Evolutionary conservation across 1,140 invertebrate species (phyloP).

Genomic region (Triops cancriformis): DNA sequence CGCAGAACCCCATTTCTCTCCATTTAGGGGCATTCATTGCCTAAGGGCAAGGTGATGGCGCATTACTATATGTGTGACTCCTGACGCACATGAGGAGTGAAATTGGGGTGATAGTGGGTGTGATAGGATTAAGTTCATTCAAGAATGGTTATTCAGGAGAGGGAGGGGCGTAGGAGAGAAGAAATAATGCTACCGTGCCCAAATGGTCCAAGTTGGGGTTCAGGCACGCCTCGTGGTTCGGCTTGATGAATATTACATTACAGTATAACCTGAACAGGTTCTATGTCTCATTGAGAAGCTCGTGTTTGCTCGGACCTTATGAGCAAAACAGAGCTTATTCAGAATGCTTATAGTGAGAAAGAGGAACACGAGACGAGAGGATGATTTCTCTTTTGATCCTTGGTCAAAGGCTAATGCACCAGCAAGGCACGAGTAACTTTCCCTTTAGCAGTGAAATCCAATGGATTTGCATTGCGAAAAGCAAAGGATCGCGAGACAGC

Average conservation of each 20-base stretch:
- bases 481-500: too few relatives aligned
- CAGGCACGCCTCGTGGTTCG: too few relatives aligned
- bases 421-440: background rate
- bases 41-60: too few relatives aligned
- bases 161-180: too few relatives aligned
- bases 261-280: background rate
- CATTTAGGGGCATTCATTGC: too few relatives aligned
- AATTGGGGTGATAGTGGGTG: background rate
- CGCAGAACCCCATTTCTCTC: too few relatives aligned
- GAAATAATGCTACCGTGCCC: too few relatives aligned
- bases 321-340: background rate
- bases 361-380: background rate
- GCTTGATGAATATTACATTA: background rate
- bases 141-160: too few relatives aligned
- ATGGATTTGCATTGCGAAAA: background rate
- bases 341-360: background rate
- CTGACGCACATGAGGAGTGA: too few relatives aligned
- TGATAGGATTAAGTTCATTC: background rate
- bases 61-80: too few relatives aligned
- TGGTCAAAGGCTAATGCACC: background rate
- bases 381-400: background rate
- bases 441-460: background rate
- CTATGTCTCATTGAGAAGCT: background rate
- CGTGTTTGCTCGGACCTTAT: background rate
- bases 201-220: too few relatives aligned